Conservation (phyloP, 2,113 vertebrate genomes). For the Tamias sibiricus region DNA sequence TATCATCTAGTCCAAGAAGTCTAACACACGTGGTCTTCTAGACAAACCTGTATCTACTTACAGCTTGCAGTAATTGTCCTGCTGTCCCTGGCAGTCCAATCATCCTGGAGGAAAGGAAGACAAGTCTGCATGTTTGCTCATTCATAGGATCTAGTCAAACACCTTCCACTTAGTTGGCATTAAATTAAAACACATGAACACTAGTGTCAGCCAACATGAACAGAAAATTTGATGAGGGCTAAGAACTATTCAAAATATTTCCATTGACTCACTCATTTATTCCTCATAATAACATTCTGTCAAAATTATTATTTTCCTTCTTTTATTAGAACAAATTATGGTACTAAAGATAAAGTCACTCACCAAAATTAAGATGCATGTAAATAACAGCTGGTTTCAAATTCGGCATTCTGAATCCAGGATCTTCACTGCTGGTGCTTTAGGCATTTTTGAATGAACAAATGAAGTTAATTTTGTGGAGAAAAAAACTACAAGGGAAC, state of each 20-base stretch:
- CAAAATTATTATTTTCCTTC: neutral
- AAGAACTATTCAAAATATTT: neutral
- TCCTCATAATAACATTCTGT: neutral
- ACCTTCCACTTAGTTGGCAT: neutral
- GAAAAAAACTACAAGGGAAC: neutral
- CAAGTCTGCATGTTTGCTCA: rapidly evolving
- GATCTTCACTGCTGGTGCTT: neutral
- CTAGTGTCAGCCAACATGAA: neutral
- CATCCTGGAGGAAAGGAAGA: neutral
- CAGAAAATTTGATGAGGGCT: neutral
- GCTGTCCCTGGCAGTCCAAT: neutral
- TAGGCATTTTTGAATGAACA: neutral
- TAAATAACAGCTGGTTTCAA: neutral
- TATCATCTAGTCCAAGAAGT: neutral
- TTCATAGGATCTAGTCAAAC: neutral
- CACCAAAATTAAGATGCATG: neutral
- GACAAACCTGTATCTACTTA: neutral
- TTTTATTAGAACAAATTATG: neutral
- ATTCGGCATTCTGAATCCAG: rapidly evolving
- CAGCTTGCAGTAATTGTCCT: too few relatives aligned
- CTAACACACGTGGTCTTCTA: neutral
- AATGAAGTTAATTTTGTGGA: neutral
- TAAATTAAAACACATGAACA: neutral
- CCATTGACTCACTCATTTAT: neutral
- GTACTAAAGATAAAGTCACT: neutral